phyloP scores from a whole-genome alignment of 2,888 invertebrate genomes.

The Bedellia somnulentella region DNA sequence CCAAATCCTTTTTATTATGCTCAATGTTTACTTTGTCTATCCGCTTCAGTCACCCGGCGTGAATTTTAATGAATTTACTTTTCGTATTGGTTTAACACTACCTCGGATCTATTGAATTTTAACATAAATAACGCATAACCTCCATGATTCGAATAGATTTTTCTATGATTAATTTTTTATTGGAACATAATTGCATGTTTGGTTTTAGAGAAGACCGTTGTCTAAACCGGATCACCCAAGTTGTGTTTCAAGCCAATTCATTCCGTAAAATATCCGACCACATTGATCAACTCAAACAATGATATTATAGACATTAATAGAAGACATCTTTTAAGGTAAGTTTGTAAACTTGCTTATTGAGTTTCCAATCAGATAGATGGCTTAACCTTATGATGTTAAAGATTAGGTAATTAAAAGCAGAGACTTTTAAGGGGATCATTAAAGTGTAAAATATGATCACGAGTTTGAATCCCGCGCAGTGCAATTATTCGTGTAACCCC shows the following conservation, averaged over 20 bases:
- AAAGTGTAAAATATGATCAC: constrained; percentile 32
- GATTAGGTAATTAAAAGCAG: constrained; percentile 45
- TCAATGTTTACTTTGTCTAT: constrained; percentile 15
- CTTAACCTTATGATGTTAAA: constrained; percentile 31
- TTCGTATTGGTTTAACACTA: constrained; percentile 14
- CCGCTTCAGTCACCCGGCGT: constrained; percentile 27
- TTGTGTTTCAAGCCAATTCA: no score
- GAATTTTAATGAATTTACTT: constrained; percentile 33
- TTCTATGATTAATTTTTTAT: constrained; percentile 25
- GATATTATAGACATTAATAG: no score
- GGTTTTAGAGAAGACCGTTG: no score
- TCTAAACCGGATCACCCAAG: no score
- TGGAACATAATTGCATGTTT: constrained; percentile 18
- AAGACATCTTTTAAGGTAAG: constrained; percentile 13
- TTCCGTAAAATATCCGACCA: no score
- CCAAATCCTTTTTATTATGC: constrained; percentile 37
- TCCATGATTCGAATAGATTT: constrained; percentile 16
- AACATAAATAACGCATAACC: constrained; percentile 19
- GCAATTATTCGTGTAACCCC: constrained; percentile 34
- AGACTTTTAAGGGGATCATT: constrained; percentile 46
- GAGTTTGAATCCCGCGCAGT: constrained; percentile 16
- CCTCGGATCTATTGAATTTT: constrained; percentile 15
- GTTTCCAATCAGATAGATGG: constrained; percentile 21
- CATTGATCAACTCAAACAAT: no score
- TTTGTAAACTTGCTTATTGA: constrained; percentile 17